Percentiles rank a stretch among this genome's conserved stretches.
Conservation (phyloP, 1,140 invertebrate species). For the Drosophila lini region DNA sequence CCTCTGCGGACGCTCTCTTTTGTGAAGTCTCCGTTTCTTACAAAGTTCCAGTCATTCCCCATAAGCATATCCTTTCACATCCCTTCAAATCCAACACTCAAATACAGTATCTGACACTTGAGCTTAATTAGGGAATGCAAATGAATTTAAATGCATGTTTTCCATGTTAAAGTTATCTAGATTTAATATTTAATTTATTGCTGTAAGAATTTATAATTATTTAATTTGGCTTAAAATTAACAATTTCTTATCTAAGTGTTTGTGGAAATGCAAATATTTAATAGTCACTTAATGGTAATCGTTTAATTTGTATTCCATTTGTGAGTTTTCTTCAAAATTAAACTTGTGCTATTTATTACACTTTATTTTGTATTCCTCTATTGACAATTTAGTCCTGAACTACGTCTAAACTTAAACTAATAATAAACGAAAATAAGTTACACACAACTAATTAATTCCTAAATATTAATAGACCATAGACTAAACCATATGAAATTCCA, state of each 20-base stretch:
- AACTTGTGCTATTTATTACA: neutral
- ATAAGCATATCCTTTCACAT: slow-evolving; percentile 15
- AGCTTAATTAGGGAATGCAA: slow-evolving; percentile 29
- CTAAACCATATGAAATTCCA: neutral
- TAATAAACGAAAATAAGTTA: no score
- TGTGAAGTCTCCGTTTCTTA: slow-evolving; percentile 34
- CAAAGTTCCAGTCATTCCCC: slow-evolving; percentile 10
- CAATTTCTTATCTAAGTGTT: neutral
- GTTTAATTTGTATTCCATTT: neutral
- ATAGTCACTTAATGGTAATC: neutral
- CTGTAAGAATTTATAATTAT: neutral
- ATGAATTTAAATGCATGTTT: slow-evolving; percentile 5
- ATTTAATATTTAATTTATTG: neutral
- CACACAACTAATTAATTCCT: neutral
- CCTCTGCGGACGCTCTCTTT: neutral
- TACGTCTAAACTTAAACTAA: neutral
- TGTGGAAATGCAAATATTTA: neutral
- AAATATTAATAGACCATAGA: neutral
- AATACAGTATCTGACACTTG: slow-evolving; percentile 22
- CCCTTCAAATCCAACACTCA: slow-evolving; percentile 20
- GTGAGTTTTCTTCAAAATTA: neutral
- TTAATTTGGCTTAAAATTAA: neutral
- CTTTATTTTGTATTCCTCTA: neutral
- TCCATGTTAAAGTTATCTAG: neutral
- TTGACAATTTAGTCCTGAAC: no score